phyloP scores from a whole-genome alignment of 2,888 invertebrate species.

The Dasysyrphus tricinctus region DNA sequence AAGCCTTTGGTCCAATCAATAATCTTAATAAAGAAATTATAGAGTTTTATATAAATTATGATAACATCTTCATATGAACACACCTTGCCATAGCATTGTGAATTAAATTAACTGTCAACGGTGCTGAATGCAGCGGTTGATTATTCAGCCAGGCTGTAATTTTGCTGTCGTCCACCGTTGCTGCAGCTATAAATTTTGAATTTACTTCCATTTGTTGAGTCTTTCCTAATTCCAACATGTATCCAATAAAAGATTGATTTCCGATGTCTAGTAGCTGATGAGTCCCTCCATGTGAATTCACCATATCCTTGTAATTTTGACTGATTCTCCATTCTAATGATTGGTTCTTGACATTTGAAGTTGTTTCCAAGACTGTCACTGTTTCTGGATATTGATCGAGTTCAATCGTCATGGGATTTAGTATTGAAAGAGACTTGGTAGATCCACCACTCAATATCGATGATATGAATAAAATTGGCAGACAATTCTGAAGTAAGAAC shows the following conservation, averaged over 20 bases:
- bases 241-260: conserved; percentile 71
- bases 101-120: conserved; percentile 86
- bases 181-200: conserved; percentile 85
- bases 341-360: conserved; percentile 2
- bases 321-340: conserved; percentile 65
- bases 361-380: conserved; percentile 78
- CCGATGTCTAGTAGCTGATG: conserved; percentile 74
- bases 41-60: no score
- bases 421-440: conserved; percentile 77
- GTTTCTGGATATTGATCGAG: conserved; percentile 78
- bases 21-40: conserved; percentile 55
- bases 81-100: conserved; percentile 86
- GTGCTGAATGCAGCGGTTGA: conserved; percentile 90
- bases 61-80: no score
- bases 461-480: conserved; percentile 86
- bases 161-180: conserved; percentile 82
- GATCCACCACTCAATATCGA: conserved; percentile 77
- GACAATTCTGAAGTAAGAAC: conserved; percentile 86
- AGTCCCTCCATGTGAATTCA: conserved; percentile 76
- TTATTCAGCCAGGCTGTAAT: conserved; percentile 91
- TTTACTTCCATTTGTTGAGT: conserved; percentile 83
- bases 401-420: conserved; percentile 83
- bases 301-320: conserved; percentile 77
- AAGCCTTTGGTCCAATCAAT: conserved; percentile 71
- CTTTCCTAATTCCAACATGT: conserved; percentile 78